Conservation (phyloP, 1,140 invertebrate species). For the Brachionus plicatilis region DNA sequence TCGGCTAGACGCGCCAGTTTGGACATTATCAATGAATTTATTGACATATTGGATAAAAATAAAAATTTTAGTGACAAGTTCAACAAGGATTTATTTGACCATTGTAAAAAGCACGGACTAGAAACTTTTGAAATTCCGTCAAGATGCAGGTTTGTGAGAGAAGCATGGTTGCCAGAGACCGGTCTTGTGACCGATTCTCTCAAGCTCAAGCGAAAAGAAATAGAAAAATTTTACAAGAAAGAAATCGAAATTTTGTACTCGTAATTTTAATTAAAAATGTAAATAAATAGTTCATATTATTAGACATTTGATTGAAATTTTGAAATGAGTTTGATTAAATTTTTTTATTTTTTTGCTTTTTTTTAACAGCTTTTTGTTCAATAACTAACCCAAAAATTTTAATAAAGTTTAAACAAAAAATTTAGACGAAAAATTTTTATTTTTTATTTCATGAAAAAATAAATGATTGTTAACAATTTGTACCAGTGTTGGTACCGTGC, state of each 20-base stretch:
- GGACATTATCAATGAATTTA: constrained; percentile 37
- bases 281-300: background rate
- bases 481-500: no score
- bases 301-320: no score
- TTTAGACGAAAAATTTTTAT: no score
- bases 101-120: constrained; percentile 48
- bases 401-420: no score
- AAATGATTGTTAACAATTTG: no score
- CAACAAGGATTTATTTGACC: constrained; percentile 36
- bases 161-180: constrained; percentile 91
- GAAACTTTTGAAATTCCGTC: constrained; percentile 83
- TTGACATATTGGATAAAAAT: constrained; percentile 15
- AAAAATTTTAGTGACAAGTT: background rate
- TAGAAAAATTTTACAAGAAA: constrained; percentile 31
- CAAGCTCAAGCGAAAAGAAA: constrained; percentile 72
- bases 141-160: constrained; percentile 77
- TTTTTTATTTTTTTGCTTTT: background rate
- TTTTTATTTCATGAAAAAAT: no score
- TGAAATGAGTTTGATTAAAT: background rate
- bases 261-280: background rate
- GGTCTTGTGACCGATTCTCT: constrained; percentile 93
- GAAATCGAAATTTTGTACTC: constrained; percentile 24
- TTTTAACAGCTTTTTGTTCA: no score
- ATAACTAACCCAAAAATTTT: no score
- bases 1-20: background rate